Base-by-base conservation (phyloP, 2,888 invertebrate genomes). In the Apotomis capreana region DNA sequence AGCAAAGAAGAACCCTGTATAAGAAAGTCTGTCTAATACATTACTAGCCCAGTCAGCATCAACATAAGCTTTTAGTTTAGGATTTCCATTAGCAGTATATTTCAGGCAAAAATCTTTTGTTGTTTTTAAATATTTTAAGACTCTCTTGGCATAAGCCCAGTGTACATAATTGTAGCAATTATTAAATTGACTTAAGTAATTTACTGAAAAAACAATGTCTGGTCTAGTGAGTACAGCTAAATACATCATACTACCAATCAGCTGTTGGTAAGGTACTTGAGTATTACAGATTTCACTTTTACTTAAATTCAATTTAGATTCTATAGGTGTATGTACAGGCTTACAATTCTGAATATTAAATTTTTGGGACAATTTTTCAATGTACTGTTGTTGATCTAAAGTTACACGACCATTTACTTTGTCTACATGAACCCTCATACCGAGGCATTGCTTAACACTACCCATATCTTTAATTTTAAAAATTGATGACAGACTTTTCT, bases 391-490 rank as follows among this genome's bases (percentile, higher is more conserved):
- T 36, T 68, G 59, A 68, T 60, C 60, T 60, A 52, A 55, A 13
- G 15, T 55, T 55, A 55, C 55, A 55, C 4, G 26, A 26, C 55
- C 55, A 26, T 60, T 60, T 37, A 10, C 60, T 60, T 60, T 55
- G 4, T 55, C 26, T 13, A 55, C 8, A 26, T 55, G 13, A 26
- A 68, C 60, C 12, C 60, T 68, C 60, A 68, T 60, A 9, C 68
- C 60, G 9, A 68, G 51, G 36, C 57, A 69, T 46, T 55, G 36
- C n/a, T 61, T 60, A 26, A 26, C 26, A 26, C 26, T 26, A 26
- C 26, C 26, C 26, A 26, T 26, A 26, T 26, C 26, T 26, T 70
- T 70, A 36, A 71, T 69, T 36, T 68, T 69, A 52, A 75, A 75
- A 8, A 68, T 12, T 40, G 15, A 54, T 13, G 6, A n/a, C 49